These are phyloP conservation scores for Ibidorhyncha struthersii DNA, from an alignment of 2,113 vertebrate genomes.

Conservation along the genomic window DNA sequence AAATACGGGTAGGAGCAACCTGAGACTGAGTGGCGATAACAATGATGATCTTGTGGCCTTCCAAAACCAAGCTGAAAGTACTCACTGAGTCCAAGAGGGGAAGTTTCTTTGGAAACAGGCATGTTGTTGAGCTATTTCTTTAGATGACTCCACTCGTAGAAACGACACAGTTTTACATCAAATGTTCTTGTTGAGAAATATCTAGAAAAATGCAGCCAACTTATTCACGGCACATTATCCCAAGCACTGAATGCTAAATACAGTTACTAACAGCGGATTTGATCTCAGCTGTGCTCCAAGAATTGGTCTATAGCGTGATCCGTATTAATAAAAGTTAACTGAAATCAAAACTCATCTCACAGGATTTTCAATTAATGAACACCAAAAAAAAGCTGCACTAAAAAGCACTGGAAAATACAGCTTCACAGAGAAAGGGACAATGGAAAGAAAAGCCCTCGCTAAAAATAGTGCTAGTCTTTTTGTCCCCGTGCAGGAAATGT, in stretches of 20 bases:
- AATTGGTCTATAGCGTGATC: neutral
- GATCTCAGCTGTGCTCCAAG: neutral
- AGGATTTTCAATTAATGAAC: neutral
- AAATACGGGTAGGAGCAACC: neutral
- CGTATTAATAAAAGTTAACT: conserved; percentile 41
- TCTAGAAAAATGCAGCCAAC: neutral
- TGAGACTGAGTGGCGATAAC: neutral
- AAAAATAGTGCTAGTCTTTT: conserved; percentile 43
- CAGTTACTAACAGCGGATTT: neutral
- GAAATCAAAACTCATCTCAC: conserved; percentile 1
- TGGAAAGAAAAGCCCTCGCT: conserved; percentile 45
- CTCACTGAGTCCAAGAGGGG: neutral
- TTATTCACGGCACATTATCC: neutral
- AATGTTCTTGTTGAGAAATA: neutral
- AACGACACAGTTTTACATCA: neutral
- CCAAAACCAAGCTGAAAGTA: neutral
- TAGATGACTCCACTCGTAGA: neutral
- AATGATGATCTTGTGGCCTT: neutral
- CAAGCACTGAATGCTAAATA: neutral
- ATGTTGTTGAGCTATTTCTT: neutral
- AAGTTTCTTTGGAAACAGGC: neutral
- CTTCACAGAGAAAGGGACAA: conserved; percentile 15
- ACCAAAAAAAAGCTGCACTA: neutral
- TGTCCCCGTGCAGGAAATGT: conserved; percentile 48
- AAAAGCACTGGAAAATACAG: conserved; percentile 11